Percentiles rank a stretch among this genome's conserved stretches.
Conservation (phyloP, 2,797 vertebrate genomes). For the Petrocephalus sullivani region DNA sequence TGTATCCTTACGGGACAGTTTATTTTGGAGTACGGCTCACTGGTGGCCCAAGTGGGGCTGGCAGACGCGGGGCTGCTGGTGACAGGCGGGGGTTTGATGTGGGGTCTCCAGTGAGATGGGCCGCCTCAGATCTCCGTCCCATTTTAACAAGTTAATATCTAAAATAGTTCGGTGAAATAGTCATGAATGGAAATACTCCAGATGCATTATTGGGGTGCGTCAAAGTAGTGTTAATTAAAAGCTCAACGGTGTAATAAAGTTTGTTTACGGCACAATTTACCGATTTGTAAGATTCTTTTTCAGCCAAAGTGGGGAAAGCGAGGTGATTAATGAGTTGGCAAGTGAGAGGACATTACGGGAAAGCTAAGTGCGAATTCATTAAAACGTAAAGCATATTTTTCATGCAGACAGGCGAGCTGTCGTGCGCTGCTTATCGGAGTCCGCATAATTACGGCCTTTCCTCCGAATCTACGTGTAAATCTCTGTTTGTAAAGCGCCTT, state of each 20-base stretch:
- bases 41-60: conserved; percentile 69
- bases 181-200: conserved; percentile 67
- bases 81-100: conserved; percentile 66
- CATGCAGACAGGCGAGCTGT: conserved; percentile 6
- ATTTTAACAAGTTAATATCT: conserved; percentile 74
- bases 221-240: conserved; percentile 75
- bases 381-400: conserved; percentile 6
- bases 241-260: conserved; percentile 60
- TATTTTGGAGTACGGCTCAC: conserved; percentile 69
- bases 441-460: background rate
- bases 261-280: conserved; percentile 34
- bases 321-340: background rate
- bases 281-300: conserved; percentile 32
- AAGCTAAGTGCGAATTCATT: background rate
- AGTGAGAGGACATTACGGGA: background rate
- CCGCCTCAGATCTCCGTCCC: conserved; percentile 74
- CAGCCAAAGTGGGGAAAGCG: background rate
- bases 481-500: background rate
- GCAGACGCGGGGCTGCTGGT: conserved; percentile 60
- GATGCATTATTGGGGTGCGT: conserved; percentile 70
- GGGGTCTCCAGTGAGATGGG: conserved; percentile 65
- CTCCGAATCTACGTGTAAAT: background rate
- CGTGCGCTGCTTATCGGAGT: background rate
- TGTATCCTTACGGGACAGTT: conserved; percentile 54
- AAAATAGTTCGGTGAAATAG: conserved; percentile 62